Evolutionary conservation across 2,113 vertebrate genomes (phyloP).

Genomic region (Oplegnathus fasciatus): DNA sequence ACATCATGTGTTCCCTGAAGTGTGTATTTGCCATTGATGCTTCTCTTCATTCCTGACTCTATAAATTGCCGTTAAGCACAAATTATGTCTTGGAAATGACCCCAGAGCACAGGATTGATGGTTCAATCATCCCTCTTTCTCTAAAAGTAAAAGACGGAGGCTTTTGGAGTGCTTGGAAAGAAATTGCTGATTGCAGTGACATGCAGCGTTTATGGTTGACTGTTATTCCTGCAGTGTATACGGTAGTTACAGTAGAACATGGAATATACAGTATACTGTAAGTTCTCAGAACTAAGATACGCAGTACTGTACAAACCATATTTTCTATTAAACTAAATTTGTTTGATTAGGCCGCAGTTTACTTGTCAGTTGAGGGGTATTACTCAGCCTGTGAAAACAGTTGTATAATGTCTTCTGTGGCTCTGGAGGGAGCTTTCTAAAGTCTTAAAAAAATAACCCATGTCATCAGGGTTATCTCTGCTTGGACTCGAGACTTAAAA

Average conservation of each 20-base stretch:
- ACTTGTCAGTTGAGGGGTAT: not conserved
- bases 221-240: not conserved
- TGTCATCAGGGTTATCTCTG: not conserved
- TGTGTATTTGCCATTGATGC: conserved; percentile 24
- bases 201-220: conserved; percentile 1
- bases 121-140: conserved; percentile 39
- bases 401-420: not conserved
- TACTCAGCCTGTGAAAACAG: not conserved
- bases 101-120: conserved; percentile 29
- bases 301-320: not conserved
- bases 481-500: not conserved
- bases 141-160: not conserved
- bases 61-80: conserved; percentile 32
- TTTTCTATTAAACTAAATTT: not conserved
- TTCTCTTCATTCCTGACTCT: conserved; percentile 36
- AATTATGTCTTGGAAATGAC: conserved; percentile 50
- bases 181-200: conserved; percentile 32
- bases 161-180: not conserved
- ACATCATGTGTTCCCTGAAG: conserved; percentile 35
- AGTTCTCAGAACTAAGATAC: not conserved
- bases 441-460: not conserved
- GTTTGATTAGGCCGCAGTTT: conserved; percentile 1
- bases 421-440: not conserved
- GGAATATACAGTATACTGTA: not conserved
- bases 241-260: not conserved